Evolutionary conservation across 1,140 invertebrate genomes (phyloP), one percentile per base, ranked within the genome.

Genomic region (Paralvinella palmiformis): DNA sequence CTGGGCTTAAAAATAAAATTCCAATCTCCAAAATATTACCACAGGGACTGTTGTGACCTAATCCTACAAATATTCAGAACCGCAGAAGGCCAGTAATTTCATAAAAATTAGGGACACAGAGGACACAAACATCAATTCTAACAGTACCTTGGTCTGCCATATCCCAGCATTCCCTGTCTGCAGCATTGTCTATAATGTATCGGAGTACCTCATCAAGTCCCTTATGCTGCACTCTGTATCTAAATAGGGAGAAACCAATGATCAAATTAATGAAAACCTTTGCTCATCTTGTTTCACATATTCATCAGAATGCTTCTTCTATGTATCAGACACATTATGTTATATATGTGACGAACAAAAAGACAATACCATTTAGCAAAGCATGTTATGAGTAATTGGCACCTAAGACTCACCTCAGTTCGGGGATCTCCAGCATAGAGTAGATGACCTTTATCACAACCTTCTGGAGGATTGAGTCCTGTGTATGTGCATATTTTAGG

Each of bases 381-480:
- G 10, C 10, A 10, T 41, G 37, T 41, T 41, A 41, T 41, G 10
- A 10, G n/a, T n/a, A 41, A n/a, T 41, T 10, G n/a, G 37, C 37
- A 7, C 20, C 24, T 41, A 3, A 33, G 0, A 63, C 69, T 70
- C 45, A 76, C 74, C 70, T 75, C 24, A 72, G 64, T 45, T 70
- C 64, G 10, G 44, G 17, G 7, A 41, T 22, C 15, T 55, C 73
- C 56, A 73, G 61, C 59, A 68, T 73, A 60, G 69, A 76, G 68
- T 71, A 74, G 37, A 77, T 72, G 53, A 78, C 68, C 59, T 76
- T 77, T 24, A 71, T 64, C n/a, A 75, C 70, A n/a, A 78, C 75
- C 48, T 76, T 77, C 72, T 78, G 76, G 48, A 77, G 56, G n/a
- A 74, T 58, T 1, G 74, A 64, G 58, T 74, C 71, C 22, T 68